phyloP scores from a whole-genome alignment of 23 tunicate genomes.

The Trididemnum clinides region DNA sequence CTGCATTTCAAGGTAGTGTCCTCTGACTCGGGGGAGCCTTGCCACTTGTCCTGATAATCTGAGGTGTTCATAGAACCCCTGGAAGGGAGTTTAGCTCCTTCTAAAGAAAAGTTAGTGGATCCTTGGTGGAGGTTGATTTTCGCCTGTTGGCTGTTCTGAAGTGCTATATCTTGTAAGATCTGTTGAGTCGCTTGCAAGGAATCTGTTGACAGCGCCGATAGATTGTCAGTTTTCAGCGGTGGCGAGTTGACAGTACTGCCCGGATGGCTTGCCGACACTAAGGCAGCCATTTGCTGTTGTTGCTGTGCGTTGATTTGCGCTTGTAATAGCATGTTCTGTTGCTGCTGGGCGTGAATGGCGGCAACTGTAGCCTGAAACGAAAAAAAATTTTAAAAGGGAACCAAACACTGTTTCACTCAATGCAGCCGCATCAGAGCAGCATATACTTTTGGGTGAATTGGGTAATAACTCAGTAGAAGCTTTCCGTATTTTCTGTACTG shows the following conservation, averaged over 20 bases:
- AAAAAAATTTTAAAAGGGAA: too few species aligned
- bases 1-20: background rate
- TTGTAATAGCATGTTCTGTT: constrained; percentile 43
- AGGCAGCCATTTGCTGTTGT: constrained; percentile 31
- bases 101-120: background rate
- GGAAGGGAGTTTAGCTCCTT: background rate
- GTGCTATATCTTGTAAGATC: constrained; percentile 30
- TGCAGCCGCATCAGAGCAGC: too few species aligned
- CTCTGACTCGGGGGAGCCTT: background rate
- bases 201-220: background rate
- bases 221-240: background rate
- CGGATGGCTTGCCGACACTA: constrained; percentile 44
- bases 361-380: constrained; percentile 48
- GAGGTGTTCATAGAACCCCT: background rate
- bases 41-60: background rate
- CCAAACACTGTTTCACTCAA: too few species aligned
- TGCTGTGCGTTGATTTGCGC: constrained; percentile 66
- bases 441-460: too few species aligned
- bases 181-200: constrained; percentile 40
- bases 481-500: too few species aligned
- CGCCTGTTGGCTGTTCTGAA: background rate
- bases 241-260: constrained; percentile 57
- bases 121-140: background rate
- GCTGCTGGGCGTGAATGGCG: constrained; percentile 72
- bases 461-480: too few species aligned